Evolutionary conservation across 2,888 invertebrate species (phyloP).

Genomic region (Melipona beecheii): DNA sequence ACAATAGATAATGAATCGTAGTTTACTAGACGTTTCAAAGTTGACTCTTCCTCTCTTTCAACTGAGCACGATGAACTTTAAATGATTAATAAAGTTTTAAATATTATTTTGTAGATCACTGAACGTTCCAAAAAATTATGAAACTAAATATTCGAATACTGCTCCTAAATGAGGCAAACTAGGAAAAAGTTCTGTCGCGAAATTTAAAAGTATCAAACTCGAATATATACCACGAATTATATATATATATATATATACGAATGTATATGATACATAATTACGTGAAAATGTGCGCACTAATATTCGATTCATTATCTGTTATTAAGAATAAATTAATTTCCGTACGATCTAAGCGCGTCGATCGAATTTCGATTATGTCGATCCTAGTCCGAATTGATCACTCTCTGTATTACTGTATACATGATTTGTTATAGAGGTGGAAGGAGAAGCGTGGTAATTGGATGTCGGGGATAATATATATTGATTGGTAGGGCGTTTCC

Average conservation of each 20-base stretch:
- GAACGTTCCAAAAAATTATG: no score
- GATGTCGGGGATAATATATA: background rate
- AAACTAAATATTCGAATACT: background rate
- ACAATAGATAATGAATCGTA: no score
- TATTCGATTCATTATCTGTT: background rate
- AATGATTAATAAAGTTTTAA: no score
- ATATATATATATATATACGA: background rate
- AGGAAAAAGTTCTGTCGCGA: no score
- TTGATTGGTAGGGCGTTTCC: conserved; percentile 9
- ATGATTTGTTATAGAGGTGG: background rate
- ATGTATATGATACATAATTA: background rate
- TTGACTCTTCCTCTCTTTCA: no score
- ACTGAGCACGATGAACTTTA: no score
- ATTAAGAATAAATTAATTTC: background rate
- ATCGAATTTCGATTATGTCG: background rate
- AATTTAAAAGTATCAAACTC: no score
- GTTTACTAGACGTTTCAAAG: no score
- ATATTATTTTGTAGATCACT: no score
- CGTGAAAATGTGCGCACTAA: background rate
- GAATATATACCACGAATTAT: background rate
- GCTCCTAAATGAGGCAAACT: no score
- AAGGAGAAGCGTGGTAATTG: background rate
- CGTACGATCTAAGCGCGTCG: background rate
- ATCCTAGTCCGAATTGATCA: background rate
- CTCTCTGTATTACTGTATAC: background rate